Base-by-base conservation (phyloP, 2,113 vertebrate genomes). In the Triplophysa tibetana region DNA sequence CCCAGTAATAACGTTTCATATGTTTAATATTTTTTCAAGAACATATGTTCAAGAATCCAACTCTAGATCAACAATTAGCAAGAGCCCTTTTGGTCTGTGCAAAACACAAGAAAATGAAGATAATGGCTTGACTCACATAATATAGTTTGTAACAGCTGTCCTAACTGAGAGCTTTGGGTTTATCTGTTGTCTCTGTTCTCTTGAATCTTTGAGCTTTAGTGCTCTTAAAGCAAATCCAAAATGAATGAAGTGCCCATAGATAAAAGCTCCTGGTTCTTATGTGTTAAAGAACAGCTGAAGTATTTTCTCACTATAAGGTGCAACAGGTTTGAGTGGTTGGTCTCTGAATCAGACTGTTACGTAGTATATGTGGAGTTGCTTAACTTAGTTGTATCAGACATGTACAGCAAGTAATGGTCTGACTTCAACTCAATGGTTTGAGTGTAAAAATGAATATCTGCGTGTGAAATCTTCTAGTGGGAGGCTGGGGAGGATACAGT, bases 371-470 rank as follows among this genome's bases (percentile, higher is more conserved):
- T 12, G 7, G 2, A 60, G 12, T 23, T 43, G n/a, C 54, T 73
- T 19, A 2, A 72, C n/a, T 56, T 72, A 72, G 26, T 43, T 43
- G 5, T 3, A 62, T 62, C 29, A 2, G 52, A 23, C 43, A 73
- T 60, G n/a, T 73, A 58, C n/a, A 73, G 33, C 33, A 41, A 3
- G 33, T 13, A 1, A 43, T 29, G 2, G 14, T 1, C 11, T 38
- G 52, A 58, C 13, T 1, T 74, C 33, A 9, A 21, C 13, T 9
- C n/a, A 74, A 38, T 19, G 70, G 16, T 74, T 74, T 43, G 58
- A 75, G 58, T 75, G 45, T 62, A 45, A 75, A 75, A 62, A 75
- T 62, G 38, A 75, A 26, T 7, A 75, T 75, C 21, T 60, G 72
- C 19, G 21, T 63, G 72, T 16, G 41, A 75, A 75, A 75, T 75